These are phyloP conservation scores for Agonopterix arenella DNA, from an alignment of 2,888 invertebrate species.

Conservation along the genomic window DNA sequence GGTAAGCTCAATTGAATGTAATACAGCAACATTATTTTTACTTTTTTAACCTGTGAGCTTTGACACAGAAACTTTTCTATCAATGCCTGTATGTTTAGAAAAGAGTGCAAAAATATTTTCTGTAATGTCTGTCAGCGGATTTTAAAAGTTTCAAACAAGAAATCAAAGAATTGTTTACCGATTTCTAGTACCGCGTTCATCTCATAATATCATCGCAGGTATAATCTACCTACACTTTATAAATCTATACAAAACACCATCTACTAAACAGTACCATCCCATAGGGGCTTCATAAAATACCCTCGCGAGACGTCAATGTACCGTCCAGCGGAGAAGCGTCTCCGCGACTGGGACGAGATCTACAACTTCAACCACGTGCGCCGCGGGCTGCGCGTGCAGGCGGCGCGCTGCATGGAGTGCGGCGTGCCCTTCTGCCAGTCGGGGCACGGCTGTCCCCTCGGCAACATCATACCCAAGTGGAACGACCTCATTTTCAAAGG, in stretches of 20 bases:
- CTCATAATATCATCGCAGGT: too few relatives aligned
- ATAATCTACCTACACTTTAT: too few relatives aligned
- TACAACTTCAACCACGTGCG: slow-evolving; percentile 92
- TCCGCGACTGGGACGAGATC: slow-evolving; percentile 98
- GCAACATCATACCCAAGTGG: slow-evolving; percentile 99
- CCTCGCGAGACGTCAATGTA: slow-evolving; percentile 92
- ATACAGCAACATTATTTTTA: neutral
- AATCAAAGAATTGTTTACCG: too few relatives aligned
- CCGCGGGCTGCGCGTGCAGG: slow-evolving; percentile 92
- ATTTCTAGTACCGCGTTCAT: too few relatives aligned
- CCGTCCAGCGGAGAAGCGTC: slow-evolving; percentile 88
- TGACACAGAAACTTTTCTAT: too few relatives aligned
- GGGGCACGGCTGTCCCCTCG: slow-evolving; percentile 95
- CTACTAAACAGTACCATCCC: slow-evolving; percentile 1
- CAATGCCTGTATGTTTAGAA: too few relatives aligned
- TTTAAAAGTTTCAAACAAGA: too few relatives aligned
- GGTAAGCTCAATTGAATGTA: slow-evolving; percentile 48
- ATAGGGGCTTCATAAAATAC: slow-evolving; percentile 97
- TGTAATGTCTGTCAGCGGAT: too few relatives aligned
- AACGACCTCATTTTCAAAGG: slow-evolving; percentile 97
- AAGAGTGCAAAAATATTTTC: too few relatives aligned
- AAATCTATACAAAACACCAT: neutral
- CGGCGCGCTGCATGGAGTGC: slow-evolving; percentile 99
- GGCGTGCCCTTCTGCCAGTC: slow-evolving; percentile 93
- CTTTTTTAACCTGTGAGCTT: too few relatives aligned